Evolutionary conservation across 2,888 invertebrate genomes (phyloP).

Genomic region (Brenthis daphne): DNA sequence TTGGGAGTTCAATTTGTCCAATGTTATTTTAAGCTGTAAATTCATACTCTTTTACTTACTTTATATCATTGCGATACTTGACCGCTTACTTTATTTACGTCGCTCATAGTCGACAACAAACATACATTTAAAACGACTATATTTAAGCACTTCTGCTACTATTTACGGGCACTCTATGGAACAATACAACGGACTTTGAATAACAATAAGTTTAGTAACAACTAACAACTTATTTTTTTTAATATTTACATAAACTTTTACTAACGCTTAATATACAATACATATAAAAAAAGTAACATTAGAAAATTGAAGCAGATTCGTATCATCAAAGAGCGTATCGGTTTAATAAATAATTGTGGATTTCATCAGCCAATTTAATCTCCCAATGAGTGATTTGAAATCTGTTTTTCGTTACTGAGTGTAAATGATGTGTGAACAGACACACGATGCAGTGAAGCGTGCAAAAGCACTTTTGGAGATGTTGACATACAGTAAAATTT

Average conservation of each 20-base stretch:
- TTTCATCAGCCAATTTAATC: constrained; percentile 56
- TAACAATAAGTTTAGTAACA: constrained; percentile 2
- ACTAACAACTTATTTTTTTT: too few relatives aligned
- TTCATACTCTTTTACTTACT: constrained; percentile 3
- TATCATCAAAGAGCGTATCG: neutral
- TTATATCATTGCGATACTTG: constrained; percentile 17
- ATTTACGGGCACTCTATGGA: constrained; percentile 49
- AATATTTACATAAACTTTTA: too few relatives aligned
- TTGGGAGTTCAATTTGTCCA: too few relatives aligned
- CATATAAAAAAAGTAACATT: neutral
- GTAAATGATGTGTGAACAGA: constrained; percentile 35
- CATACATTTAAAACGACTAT: constrained; percentile 54
- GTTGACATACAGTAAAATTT: constrained; percentile 27
- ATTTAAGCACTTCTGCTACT: constrained; percentile 54
- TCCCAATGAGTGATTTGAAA: constrained; percentile 34
- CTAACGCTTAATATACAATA: neutral
- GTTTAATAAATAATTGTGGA: constrained; percentile 44
- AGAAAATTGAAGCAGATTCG: neutral
- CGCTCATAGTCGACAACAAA: constrained; percentile 46
- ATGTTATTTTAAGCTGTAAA: too few relatives aligned
- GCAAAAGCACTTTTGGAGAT: constrained; percentile 28
- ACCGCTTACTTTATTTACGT: constrained; percentile 15
- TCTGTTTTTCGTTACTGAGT: constrained; percentile 30
- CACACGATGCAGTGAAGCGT: constrained; percentile 28
- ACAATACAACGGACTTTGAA: constrained; percentile 37